A percentile compares a stretch with the other conserved stretches of the same genome.
Evolutionary conservation across 2,888 invertebrate species (phyloP).

Genomic region (Lasioglossum calceatum): DNA sequence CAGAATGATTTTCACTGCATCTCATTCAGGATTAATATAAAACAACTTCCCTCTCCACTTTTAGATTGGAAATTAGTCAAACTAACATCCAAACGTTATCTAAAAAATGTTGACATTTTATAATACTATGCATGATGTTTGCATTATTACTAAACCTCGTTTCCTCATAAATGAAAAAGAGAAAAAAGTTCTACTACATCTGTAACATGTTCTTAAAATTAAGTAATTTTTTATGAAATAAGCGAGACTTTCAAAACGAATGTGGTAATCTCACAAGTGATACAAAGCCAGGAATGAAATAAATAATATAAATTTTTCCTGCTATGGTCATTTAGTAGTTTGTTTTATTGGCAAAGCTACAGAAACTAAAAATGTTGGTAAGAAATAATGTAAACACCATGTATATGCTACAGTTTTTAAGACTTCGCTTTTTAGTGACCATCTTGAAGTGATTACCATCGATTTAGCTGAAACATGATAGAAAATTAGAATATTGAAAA

Average conservation of each 20-base stretch:
- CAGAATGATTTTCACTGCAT: background rate
- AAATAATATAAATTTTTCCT: background rate
- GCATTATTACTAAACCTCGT: background rate
- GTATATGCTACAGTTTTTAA: constrained; percentile 14
- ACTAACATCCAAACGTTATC: background rate
- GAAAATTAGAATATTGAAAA: background rate
- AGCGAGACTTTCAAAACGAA: background rate
- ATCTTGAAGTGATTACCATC: background rate
- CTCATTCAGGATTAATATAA: background rate
- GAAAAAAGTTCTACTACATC: background rate
- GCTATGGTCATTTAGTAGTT: background rate
- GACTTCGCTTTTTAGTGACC: constrained; percentile 31
- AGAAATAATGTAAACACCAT: constrained; percentile 1
- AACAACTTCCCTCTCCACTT: background rate
- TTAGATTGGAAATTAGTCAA: background rate
- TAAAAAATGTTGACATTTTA: background rate
- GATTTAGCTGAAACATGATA: background rate
- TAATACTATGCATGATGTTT: constrained; percentile 3
- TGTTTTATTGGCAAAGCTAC: background rate
- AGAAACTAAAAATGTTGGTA: background rate
- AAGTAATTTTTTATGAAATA: background rate
- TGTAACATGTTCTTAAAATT: background rate
- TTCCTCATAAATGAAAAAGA: background rate
- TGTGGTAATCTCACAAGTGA: background rate
- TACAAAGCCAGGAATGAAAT: background rate